Evolutionary conservation across 2,888 invertebrate genomes (phyloP).

Genomic region (Campaea margaritaria): DNA sequence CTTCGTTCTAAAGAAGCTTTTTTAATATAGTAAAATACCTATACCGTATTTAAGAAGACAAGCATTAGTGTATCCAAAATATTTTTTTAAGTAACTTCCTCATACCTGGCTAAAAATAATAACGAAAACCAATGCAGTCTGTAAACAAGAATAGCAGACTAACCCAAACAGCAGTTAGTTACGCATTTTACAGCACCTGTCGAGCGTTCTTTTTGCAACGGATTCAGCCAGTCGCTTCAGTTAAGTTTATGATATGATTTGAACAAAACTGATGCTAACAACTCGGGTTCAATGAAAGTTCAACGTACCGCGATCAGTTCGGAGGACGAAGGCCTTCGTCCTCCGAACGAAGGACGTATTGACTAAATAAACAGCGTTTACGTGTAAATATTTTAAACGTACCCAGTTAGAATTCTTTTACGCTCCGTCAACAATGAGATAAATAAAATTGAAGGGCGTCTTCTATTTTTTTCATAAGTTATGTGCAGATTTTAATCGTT

Average conservation of each 20-base stretch:
- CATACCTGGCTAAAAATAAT: background rate
- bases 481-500: too few relatives aligned
- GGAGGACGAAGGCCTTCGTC: conserved; percentile 25
- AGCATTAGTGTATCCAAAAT: background rate
- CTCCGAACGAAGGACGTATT: conserved; percentile 38
- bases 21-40: too few relatives aligned
- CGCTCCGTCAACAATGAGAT: too few relatives aligned
- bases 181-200: conserved; percentile 22
- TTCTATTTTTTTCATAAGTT: too few relatives aligned
- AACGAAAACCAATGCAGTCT: conserved; percentile 1
- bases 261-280: conserved; percentile 6
- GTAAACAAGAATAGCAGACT: conserved; percentile 13
- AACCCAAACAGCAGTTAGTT: conserved; percentile 17
- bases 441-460: too few relatives aligned
- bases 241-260: conserved; percentile 31
- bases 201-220: conserved; percentile 21
- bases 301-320: conserved; percentile 27
- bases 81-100: background rate
- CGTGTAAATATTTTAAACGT: conserved; percentile 1
- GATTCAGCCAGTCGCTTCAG: conserved; percentile 2
- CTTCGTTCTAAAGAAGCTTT: too few relatives aligned
- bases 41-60: too few relatives aligned
- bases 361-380: conserved; percentile 10
- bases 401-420: background rate
- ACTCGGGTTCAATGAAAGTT: conserved; percentile 37